phyloP scores from a whole-genome alignment of 2,797 vertebrate genomes.

The Gallinago nigripennis region DNA sequence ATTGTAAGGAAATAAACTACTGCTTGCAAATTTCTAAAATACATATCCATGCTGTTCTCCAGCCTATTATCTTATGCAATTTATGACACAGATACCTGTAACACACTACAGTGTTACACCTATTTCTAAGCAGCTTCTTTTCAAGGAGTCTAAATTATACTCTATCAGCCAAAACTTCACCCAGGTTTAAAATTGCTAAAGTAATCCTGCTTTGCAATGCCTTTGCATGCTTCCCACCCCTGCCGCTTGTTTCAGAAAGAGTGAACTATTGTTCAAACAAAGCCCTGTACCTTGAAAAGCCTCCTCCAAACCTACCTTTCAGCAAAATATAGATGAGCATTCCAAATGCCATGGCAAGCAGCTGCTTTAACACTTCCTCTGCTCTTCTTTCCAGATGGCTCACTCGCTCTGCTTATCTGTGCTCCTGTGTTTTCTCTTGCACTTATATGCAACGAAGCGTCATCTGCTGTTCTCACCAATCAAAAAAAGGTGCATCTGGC shows the following conservation, averaged over 20 bases:
- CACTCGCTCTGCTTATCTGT: slow-evolving; percentile 59
- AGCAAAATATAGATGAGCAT: slow-evolving; percentile 71
- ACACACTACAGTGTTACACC: neutral
- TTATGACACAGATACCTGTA: neutral
- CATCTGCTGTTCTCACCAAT: slow-evolving; percentile 75
- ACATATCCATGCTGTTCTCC: neutral
- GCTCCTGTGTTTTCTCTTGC: slow-evolving; percentile 60
- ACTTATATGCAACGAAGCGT: slow-evolving; percentile 77
- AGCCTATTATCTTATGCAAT: neutral
- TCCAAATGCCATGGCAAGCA: slow-evolving; percentile 68
- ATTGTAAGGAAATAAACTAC: neutral
- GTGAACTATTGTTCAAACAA: neutral
- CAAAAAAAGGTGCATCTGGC: slow-evolving; percentile 73
- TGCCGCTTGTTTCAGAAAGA: neutral
- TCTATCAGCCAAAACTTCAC: neutral
- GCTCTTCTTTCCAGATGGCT: slow-evolving; percentile 42
- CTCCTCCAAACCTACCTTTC: slow-evolving; percentile 67
- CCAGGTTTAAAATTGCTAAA: neutral
- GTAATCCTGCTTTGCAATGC: neutral
- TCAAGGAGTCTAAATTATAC: neutral
- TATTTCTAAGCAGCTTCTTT: neutral
- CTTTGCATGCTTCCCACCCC: neutral
- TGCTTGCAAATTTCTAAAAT: neutral
- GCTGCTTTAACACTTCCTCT: slow-evolving; percentile 36
- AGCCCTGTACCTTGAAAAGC: neutral